These are phyloP conservation scores for Dicrostonyx torquatus DNA, from an alignment of 2,797 vertebrate species.

Conservation along the genomic window DNA sequence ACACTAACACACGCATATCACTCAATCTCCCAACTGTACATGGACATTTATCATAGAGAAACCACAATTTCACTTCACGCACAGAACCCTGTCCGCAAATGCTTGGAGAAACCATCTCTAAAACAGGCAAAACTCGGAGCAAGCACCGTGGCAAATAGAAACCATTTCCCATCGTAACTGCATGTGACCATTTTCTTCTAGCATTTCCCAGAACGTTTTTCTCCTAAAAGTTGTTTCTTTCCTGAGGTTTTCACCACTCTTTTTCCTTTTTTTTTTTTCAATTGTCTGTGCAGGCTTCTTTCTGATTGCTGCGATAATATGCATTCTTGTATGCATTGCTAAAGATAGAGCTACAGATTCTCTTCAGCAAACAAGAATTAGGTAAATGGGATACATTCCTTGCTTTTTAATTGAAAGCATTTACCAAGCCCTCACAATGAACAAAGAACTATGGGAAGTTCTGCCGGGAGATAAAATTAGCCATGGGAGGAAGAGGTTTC, in stretches of 20 bases:
- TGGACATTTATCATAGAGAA: neutral
- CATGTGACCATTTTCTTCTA: neutral
- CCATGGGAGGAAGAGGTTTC: neutral
- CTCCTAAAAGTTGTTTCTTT: neutral
- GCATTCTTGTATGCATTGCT: neutral
- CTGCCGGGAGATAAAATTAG: conserved; percentile 5
- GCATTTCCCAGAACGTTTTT: neutral
- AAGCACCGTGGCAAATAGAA: neutral
- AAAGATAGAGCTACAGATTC: conserved; percentile 8
- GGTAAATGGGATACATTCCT: neutral
- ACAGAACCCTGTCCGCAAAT: neutral
- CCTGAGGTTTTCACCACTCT: neutral
- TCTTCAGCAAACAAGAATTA: neutral
- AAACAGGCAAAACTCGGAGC: neutral
- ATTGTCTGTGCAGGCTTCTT: neutral
- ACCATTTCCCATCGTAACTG: neutral
- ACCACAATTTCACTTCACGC: neutral
- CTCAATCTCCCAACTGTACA: neutral
- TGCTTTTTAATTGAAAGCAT: conserved; percentile 10
- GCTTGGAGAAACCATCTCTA: neutral
- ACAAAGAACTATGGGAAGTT: neutral
- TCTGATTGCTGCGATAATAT: neutral
- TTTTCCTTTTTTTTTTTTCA: neutral
- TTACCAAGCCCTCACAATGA: neutral
- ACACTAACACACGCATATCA: neutral